These are phyloP conservation scores for Phalangium opilio DNA, from an alignment of 2,888 invertebrate species.

Conservation along the genomic window DNA sequence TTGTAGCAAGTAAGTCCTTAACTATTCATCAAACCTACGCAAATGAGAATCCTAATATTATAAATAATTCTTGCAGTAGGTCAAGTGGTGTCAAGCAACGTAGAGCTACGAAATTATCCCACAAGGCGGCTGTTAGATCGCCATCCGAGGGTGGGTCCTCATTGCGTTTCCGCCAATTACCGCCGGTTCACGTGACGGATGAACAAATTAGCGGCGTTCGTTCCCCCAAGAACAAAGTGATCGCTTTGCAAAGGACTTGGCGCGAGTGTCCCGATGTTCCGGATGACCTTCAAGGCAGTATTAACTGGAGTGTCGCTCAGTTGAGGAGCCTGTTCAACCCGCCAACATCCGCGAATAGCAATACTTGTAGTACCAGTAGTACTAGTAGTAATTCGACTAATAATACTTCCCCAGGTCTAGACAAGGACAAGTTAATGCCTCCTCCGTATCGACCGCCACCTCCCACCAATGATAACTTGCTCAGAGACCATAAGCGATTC, in stretches of 20 bases:
- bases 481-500: too few species aligned
- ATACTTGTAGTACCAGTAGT: too few species aligned
- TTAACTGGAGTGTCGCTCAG: constrained; percentile 29
- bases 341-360: neutral
- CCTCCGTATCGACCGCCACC: too few species aligned
- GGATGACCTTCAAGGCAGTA: constrained; percentile 23
- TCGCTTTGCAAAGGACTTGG: neutral
- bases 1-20: too few species aligned
- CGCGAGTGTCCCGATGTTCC: constrained; percentile 11
- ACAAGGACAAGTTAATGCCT: too few species aligned
- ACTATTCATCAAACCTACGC: constrained; percentile 9
- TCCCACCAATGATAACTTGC: too few species aligned
- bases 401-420: too few species aligned
- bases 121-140: neutral
- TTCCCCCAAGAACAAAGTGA: neutral
- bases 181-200: constrained; percentile 44
- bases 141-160: constrained; percentile 7
- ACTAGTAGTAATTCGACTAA: too few species aligned
- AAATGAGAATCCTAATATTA: too few species aligned
- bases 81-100: neutral
- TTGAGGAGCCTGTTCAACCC: constrained; percentile 24
- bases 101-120: neutral
- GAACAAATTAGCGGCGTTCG: constrained; percentile 14
- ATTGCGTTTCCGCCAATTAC: constrained; percentile 40
- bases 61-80: too few species aligned